These are phyloP conservation scores for Anguilla marmorata DNA, from an alignment of 2,797 vertebrate species.

Conservation along the genomic window DNA sequence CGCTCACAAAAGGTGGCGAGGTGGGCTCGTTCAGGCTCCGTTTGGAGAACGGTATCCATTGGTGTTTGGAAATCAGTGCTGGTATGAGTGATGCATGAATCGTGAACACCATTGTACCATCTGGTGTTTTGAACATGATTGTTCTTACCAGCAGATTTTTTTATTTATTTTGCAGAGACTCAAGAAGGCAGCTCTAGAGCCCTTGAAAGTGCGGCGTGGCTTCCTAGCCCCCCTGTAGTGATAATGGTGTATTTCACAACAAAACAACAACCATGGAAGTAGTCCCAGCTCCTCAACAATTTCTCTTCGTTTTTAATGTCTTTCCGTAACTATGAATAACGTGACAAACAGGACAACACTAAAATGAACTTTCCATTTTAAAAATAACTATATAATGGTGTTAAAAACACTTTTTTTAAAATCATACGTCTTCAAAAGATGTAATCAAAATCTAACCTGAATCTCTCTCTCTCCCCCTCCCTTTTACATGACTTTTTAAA, in stretches of 20 bases:
- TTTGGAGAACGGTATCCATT: constrained; percentile 28
- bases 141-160: constrained; percentile 33
- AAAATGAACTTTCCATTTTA: constrained; percentile 43
- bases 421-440: constrained; percentile 15
- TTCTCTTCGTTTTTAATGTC: constrained; percentile 29
- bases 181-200: neutral
- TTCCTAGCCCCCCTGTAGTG: neutral
- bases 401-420: constrained; percentile 33
- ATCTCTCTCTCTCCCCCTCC: constrained; percentile 14
- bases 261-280: neutral
- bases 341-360: constrained; percentile 50
- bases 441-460: constrained; percentile 13
- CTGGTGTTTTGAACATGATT: constrained; percentile 36
- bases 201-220: neutral
- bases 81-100: neutral
- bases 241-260: neutral
- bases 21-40: neutral
- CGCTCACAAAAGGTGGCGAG: constrained; percentile 1
- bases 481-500: constrained; percentile 55
- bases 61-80: neutral
- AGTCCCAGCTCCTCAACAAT: neutral
- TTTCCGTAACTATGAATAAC: constrained; percentile 37
- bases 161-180: neutral
- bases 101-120: constrained; percentile 26
- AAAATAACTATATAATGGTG: constrained; percentile 35